A percentile compares a stretch with the other conserved stretches of the same genome.
phyloP scores from a whole-genome alignment of 2,888 invertebrate species.

The Ctena decussata region DNA sequence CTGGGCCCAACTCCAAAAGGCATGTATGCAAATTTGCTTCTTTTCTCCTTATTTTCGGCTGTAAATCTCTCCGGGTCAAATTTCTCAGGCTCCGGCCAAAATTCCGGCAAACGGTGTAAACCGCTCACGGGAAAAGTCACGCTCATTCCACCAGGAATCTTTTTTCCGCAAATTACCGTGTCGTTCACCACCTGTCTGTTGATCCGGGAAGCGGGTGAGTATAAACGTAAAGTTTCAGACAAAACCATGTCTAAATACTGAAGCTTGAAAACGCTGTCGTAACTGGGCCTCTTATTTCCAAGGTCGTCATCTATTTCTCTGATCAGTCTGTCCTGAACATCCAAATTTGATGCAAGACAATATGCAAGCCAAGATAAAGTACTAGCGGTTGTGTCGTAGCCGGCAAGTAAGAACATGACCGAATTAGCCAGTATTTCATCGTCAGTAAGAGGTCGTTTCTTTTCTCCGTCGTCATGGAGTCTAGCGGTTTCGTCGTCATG shows the following conservation, averaged over 20 bases:
- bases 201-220: constrained; percentile 62
- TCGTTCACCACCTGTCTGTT: constrained; percentile 36
- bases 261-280: constrained; percentile 65
- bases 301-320: constrained; percentile 48
- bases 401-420: constrained; percentile 54
- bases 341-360: constrained; percentile 53
- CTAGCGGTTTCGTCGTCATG: neutral
- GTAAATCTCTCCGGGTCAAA: constrained; percentile 58
- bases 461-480: neutral
- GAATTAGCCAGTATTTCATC: constrained; percentile 59
- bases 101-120: constrained; percentile 52
- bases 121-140: constrained; percentile 50
- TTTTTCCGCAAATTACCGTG: constrained; percentile 24
- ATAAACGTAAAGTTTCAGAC: constrained; percentile 67
- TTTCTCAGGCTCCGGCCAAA: constrained; percentile 61
- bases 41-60: constrained; percentile 52
- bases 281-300: constrained; percentile 47
- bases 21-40: constrained; percentile 44
- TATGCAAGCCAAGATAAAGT: constrained; percentile 45
- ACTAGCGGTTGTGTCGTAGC: constrained; percentile 59
- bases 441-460: constrained; percentile 39
- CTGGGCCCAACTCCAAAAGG: constrained; percentile 60
- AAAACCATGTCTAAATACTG: constrained; percentile 67
- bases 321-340: constrained; percentile 44
- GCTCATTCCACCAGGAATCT: constrained; percentile 40